Conservation (phyloP, 2,113 vertebrate genomes). For the Fregata magnificens region DNA sequence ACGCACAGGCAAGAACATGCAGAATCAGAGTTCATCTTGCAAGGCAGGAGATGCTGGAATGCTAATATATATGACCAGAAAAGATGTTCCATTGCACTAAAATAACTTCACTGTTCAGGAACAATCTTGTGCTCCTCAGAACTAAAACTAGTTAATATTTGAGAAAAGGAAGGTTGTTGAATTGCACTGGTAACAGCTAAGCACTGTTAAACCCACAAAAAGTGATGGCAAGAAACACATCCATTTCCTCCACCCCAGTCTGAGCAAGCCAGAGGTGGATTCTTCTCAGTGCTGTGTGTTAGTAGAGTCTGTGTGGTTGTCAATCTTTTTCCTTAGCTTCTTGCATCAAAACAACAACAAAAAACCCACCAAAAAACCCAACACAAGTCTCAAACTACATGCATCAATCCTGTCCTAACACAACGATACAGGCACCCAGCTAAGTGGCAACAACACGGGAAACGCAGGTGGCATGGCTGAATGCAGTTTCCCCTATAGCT, state of each 20-base stretch:
- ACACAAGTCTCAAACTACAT: neutral
- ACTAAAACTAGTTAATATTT: neutral
- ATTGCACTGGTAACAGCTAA: neutral
- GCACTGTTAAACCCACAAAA: neutral
- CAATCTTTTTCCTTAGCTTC: neutral
- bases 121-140: neutral
- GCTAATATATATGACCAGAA: neutral
- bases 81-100: neutral
- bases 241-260: neutral
- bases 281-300: neutral
- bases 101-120: neutral
- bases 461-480: neutral
- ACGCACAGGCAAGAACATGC: conserved; percentile 15
- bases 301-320: neutral
- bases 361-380: neutral
- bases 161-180: neutral
- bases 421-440: neutral
- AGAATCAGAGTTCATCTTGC: neutral
- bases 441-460: neutral
- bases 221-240: accelerated
- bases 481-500: neutral
- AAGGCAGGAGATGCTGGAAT: conserved; percentile 26
- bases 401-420: neutral
- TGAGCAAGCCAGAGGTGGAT: neutral
- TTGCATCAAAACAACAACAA: neutral